A percentile compares a stretch with the other conserved stretches of the same genome.
These are phyloP conservation scores for Semnopithecus entellus DNA, from an alignment of 2,113 vertebrate species.

Conservation along the genomic window DNA sequence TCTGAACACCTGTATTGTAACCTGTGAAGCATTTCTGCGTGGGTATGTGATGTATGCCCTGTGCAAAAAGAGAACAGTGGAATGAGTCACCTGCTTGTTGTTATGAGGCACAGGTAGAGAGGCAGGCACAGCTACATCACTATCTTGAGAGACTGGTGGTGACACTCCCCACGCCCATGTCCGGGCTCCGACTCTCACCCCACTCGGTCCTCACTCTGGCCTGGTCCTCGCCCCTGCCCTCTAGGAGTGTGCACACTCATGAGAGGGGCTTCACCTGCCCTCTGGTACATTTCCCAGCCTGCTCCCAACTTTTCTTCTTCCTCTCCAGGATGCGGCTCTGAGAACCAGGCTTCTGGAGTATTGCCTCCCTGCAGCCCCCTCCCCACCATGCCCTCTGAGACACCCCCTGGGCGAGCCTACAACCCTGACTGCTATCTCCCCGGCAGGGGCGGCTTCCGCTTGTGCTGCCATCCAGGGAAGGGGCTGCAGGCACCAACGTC, in stretches of 20 bases:
- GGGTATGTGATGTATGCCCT: background rate
- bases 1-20: background rate
- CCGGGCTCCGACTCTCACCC: background rate
- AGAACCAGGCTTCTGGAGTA: background rate
- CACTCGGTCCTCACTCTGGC: fast-evolving
- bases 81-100: background rate
- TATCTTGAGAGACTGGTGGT: too few species aligned
- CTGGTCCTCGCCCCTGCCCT: fast-evolving
- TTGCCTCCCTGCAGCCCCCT: background rate
- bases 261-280: background rate
- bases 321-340: background rate
- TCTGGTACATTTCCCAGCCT: background rate
- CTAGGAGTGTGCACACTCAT: background rate
- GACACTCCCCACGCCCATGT: background rate
- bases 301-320: background rate
- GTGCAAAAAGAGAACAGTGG: background rate
- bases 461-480: background rate
- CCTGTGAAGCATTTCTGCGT: background rate
- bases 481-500: background rate
- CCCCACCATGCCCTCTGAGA: background rate
- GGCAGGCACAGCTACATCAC: background rate
- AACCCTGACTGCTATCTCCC: background rate
- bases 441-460: background rate
- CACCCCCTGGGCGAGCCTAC: fast-evolving
- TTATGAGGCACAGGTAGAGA: background rate